Evolutionary conservation across 2,888 invertebrate genomes (phyloP), one percentile per base, ranked within the genome.

Genomic region (Drosophila koepferae): DNA sequence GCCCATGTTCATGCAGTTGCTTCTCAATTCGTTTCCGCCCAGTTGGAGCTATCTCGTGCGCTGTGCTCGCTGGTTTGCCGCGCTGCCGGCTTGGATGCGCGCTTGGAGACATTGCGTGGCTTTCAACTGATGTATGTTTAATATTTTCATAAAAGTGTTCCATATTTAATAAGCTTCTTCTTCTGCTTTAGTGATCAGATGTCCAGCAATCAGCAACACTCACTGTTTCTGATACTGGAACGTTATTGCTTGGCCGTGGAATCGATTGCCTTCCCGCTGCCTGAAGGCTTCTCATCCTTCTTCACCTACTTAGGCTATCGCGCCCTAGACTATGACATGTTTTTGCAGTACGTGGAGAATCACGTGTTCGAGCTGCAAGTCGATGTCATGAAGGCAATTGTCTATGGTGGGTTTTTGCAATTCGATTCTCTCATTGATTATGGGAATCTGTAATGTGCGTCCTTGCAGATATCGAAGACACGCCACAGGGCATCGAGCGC

Each of bases 221-320:
- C 96, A 28, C 92, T 98, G 56, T 97, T 97, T 91, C 95, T 96
- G 74, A 94, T 96, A 36, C 93, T 98, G 77, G 98, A 98, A 92
- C 95, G 97, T 83, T 98, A 97, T 93, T 96, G 96, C 85, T 94
- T 96, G 81, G 96, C 97, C 1, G 95, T 96, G 20, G 97, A 97
- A 90, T 95, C 96, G 5, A 94, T 97, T 75, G 97, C 97, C 38
- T 98, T 96, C 92, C 97, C 97, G 0, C 93, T 97, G 77, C 97
- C 98, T 14, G 96, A 97, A 90, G 98, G 98, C 16, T 98, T 98
- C 92, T 96, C 96, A 20, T 97, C 98, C 6, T 98, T 97, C 94
- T 97, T 98, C 92, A 96, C 97, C 3, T 97, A 97, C 92, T 94
- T 98, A 62, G 98, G 97, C 2, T 97, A 97, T 93, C 94, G 96